A percentile compares a stretch with the other conserved stretches of the same genome.
Evolutionary conservation across 1,140 invertebrate genomes (phyloP).

Genomic region (Bombus sylvicola): DNA sequence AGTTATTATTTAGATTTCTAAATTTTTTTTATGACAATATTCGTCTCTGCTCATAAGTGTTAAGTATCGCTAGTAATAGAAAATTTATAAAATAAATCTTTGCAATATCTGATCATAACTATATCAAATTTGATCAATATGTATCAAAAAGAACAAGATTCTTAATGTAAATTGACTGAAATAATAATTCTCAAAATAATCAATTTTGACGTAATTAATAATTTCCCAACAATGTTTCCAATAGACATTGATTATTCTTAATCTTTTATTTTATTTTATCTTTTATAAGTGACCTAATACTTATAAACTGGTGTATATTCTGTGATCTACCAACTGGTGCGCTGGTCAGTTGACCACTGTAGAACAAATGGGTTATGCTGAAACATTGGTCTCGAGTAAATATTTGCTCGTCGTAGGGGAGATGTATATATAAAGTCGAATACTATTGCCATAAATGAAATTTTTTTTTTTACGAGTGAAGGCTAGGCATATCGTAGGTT

Average conservation of each 20-base stretch:
- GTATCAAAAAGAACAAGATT: no score
- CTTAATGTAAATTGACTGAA: no score
- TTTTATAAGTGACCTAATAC: background rate
- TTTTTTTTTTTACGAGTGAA: background rate
- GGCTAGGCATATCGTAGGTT: background rate
- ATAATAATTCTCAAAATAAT: no score
- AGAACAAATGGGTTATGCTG: background rate
- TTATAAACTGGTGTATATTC: background rate
- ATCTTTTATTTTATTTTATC: background rate
- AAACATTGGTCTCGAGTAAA: slow-evolving; percentile 12
- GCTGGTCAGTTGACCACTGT: background rate
- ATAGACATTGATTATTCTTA: background rate
- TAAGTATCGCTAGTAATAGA: background rate
- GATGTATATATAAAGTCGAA: background rate
- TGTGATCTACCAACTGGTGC: background rate
- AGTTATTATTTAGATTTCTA: no score
- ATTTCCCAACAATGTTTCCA: background rate
- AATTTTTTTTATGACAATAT: no score
- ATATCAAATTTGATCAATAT: no score
- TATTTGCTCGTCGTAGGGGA: background rate
- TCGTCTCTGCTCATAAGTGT: no score
- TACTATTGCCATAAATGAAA: background rate
- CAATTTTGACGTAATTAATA: no score
- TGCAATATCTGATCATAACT: no score
- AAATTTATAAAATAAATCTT: no score